A percentile compares a stretch with the other conserved stretches of the same genome.
phyloP scores from a whole-genome alignment of 2,113 vertebrate genomes.

The Tupaia tana region DNA sequence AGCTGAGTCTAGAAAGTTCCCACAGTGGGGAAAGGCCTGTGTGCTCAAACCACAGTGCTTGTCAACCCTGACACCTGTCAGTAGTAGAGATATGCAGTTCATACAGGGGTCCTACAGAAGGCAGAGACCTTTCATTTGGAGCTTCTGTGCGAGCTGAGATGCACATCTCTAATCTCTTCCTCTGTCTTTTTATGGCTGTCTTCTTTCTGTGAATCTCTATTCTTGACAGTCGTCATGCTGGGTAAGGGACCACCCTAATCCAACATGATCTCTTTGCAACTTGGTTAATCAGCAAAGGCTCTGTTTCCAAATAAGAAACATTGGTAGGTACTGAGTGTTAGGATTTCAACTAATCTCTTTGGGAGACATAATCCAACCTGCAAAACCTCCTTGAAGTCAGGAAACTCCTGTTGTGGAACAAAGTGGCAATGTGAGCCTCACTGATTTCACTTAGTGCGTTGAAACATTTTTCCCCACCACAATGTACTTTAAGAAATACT shows the following conservation, averaged over 20 bases:
- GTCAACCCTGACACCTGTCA: too few relatives aligned
- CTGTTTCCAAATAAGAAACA: neutral
- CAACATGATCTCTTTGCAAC: neutral
- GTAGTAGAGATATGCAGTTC: too few relatives aligned
- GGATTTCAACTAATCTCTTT: neutral
- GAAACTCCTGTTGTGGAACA: neutral
- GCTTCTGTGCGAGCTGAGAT: too few relatives aligned
- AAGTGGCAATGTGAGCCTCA: neutral
- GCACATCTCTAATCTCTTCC: neutral
- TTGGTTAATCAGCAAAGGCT: neutral
- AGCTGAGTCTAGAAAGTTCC: too few relatives aligned
- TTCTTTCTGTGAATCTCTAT: neutral
- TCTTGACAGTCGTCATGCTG: neutral
- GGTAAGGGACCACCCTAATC: neutral
- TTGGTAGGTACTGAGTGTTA: neutral
- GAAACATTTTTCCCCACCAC: neutral
- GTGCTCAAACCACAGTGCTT: too few relatives aligned
- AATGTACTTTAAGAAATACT: neutral
- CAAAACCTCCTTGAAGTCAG: neutral
- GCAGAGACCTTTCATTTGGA: too few relatives aligned
- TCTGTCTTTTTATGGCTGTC: neutral
- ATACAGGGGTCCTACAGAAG: too few relatives aligned
- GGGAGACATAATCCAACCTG: neutral
- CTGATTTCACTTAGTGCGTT: neutral
- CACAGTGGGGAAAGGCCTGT: too few relatives aligned